These are phyloP conservation scores for Athrips mouffetella DNA, from an alignment of 2,888 invertebrate genomes.

Conservation along the genomic window DNA sequence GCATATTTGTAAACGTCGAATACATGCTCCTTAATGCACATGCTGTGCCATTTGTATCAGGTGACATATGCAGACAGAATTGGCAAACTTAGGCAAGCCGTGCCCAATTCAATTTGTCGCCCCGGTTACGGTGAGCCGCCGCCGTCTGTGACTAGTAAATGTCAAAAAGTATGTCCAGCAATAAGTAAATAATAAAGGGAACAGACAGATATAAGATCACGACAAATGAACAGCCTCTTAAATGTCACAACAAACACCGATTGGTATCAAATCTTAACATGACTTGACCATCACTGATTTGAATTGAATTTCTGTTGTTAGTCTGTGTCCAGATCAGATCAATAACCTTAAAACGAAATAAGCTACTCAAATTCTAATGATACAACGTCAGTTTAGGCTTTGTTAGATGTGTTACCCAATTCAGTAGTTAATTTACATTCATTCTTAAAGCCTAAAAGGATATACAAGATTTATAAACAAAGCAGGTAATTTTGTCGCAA, in stretches of 20 bases:
- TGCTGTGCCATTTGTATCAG: background rate
- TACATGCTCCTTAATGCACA: background rate
- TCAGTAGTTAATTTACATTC: too few relatives aligned
- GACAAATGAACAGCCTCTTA: too few relatives aligned
- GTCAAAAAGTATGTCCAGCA: background rate
- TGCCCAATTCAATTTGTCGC: slow-evolving; percentile 34
- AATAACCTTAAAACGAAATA: too few relatives aligned
- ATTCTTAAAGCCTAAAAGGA: background rate
- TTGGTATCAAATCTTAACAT: too few relatives aligned
- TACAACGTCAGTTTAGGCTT: too few relatives aligned
- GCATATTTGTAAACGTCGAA: background rate
- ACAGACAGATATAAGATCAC: background rate
- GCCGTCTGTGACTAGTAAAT: slow-evolving; percentile 14
- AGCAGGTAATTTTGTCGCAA: background rate
- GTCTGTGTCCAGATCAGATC: too few relatives aligned
- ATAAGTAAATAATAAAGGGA: background rate
- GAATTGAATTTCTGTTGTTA: too few relatives aligned
- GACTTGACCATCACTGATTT: too few relatives aligned
- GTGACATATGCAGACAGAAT: slow-evolving; percentile 18
- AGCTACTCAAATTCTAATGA: too few relatives aligned
- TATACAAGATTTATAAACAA: background rate
- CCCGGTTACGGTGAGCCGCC: slow-evolving; percentile 28
- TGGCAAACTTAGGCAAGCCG: slow-evolving; percentile 22
- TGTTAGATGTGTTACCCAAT: too few relatives aligned
- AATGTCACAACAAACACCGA: too few relatives aligned